Percentiles rank a stretch among this genome's conserved stretches.
Evolutionary conservation across 1,140 invertebrate species (phyloP).

Genomic region (Scaptomyza pallida): DNA sequence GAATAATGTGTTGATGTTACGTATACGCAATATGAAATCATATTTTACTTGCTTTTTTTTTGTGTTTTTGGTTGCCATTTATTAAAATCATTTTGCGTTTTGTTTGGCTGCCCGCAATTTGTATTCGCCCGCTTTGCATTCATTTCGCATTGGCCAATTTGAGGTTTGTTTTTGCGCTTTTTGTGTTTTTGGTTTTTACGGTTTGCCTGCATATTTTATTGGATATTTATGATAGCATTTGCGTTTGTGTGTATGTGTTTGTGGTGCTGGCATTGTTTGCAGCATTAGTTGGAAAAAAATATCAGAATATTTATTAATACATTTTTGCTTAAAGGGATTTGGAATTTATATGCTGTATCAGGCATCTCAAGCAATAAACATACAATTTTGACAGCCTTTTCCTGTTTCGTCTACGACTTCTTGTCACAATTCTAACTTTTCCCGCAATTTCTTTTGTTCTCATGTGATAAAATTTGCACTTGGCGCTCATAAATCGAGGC

Average conservation of each 20-base stretch:
- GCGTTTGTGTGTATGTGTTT: neutral
- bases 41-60: neutral
- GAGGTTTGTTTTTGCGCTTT: too few relatives aligned
- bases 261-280: constrained; percentile 13
- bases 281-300: constrained; percentile 2
- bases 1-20: constrained; percentile 55
- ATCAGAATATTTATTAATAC: too few relatives aligned
- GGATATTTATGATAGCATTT: constrained; percentile 26
- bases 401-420: constrained; percentile 8
- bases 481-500: constrained; percentile 74
- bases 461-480: constrained; percentile 43
- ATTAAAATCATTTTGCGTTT: constrained; percentile 9
- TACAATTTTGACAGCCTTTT: constrained; percentile 47
- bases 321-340: too few relatives aligned
- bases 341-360: too few relatives aligned
- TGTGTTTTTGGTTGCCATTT: neutral
- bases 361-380: constrained; percentile 61
- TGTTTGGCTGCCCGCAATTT: constrained; percentile 1
- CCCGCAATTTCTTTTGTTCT: too few relatives aligned
- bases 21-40: constrained; percentile 27
- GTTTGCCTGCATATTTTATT: constrained; percentile 32
- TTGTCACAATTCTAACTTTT: neutral
- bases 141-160: constrained; percentile 17
- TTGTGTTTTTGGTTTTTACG: too few relatives aligned
- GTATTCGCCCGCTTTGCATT: constrained; percentile 9